Evolutionary conservation across 1,140 invertebrate species (phyloP).

Genomic region (Riptortus pedestris): DNA sequence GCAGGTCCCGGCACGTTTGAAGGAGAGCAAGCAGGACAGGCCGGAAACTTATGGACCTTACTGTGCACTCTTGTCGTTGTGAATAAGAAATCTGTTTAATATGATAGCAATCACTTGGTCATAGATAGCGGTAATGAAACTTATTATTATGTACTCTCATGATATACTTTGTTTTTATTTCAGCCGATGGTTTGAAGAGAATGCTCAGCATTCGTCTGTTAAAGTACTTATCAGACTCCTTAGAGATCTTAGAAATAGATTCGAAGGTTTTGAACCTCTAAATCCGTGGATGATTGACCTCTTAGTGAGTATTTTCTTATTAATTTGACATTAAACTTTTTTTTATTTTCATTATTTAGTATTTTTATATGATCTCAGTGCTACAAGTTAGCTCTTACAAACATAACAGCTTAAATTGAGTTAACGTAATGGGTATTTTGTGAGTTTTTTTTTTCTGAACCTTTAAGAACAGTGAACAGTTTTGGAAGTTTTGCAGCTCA

Average conservation of each 20-base stretch:
- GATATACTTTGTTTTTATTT: slow-evolving; percentile 22
- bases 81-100: not conserved
- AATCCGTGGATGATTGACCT: slow-evolving; percentile 96
- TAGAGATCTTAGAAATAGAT: slow-evolving; percentile 77
- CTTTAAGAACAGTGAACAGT: too few relatives aligned
- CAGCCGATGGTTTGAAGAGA: slow-evolving; percentile 95
- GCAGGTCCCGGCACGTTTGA: too few relatives aligned
- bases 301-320: slow-evolving; percentile 45
- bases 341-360: too few relatives aligned
- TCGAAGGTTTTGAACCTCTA: slow-evolving; percentile 79
- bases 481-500: too few relatives aligned
- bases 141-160: too few relatives aligned
- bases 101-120: not conserved
- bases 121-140: too few relatives aligned
- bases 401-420: too few relatives aligned
- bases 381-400: too few relatives aligned
- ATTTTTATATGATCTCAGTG: not conserved
- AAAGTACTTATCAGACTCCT: slow-evolving; percentile 89
- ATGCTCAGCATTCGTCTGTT: slow-evolving; percentile 92
- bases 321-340: slow-evolving; percentile 11
- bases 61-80: not conserved
- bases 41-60: too few relatives aligned
- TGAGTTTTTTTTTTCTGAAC: too few relatives aligned
- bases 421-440: too few relatives aligned
- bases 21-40: too few relatives aligned